Evolutionary conservation across 1,140 invertebrate species (phyloP).

Genomic region (Parasteatoda tepidariorum): DNA sequence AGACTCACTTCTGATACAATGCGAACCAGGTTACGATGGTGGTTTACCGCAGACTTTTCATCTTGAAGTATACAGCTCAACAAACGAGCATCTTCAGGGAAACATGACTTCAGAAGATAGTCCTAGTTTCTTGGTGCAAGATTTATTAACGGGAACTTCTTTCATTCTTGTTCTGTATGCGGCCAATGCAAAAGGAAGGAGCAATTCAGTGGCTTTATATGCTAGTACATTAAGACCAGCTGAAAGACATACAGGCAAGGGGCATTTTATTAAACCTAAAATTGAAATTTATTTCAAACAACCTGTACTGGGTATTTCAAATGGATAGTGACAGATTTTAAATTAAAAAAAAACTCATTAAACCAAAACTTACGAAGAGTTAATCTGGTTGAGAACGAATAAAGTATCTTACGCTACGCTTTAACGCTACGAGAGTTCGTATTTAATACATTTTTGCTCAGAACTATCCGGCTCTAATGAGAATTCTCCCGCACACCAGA

Average conservation of each 20-base stretch:
- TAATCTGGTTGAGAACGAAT: no score
- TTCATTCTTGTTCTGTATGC: slow-evolving; percentile 62
- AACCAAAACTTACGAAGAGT: no score
- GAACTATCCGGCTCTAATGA: no score
- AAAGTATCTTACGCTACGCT: no score
- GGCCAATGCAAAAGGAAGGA: slow-evolving; percentile 62
- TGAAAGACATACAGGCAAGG: slow-evolving; percentile 57
- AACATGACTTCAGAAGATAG: slow-evolving; percentile 56
- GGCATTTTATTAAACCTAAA: neutral
- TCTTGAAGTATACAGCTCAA: slow-evolving; percentile 78
- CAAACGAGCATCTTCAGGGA: slow-evolving; percentile 37
- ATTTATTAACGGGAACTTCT: slow-evolving; percentile 58
- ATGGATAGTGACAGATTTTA: no score
- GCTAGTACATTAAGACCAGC: slow-evolving; percentile 52
- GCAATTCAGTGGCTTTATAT: slow-evolving; percentile 49
- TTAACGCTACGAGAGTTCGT: no score
- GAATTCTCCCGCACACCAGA: no score
- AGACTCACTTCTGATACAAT: slow-evolving; percentile 76
- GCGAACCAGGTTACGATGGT: slow-evolving; percentile 81
- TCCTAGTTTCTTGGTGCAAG: slow-evolving; percentile 60
- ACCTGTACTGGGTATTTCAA: no score
- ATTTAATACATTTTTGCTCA: no score
- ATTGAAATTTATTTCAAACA: no score
- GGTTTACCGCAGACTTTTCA: slow-evolving; percentile 85
- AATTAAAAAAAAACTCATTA: no score